Percentiles rank a stretch among this genome's conserved stretches.
These are phyloP conservation scores for Tyria jacobaeae DNA, from an alignment of 2,888 invertebrate genomes.

Conservation along the genomic window DNA sequence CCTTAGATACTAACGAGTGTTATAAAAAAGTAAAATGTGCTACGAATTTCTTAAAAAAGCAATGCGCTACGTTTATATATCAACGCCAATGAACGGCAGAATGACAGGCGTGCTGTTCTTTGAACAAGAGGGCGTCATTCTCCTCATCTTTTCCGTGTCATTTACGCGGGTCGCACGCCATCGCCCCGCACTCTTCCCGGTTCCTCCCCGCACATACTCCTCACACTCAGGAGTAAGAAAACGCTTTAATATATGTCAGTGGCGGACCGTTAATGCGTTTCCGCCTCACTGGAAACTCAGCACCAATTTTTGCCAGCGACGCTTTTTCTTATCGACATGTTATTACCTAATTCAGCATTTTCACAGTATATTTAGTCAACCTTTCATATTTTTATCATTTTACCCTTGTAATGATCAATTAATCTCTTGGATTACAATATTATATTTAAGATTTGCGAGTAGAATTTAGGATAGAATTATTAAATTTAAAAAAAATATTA, in stretches of 20 bases:
- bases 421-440: neutral
- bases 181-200: conserved; percentile 36
- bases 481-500: no score
- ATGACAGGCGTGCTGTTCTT: conserved; percentile 59
- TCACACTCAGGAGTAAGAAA: conserved; percentile 59
- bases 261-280: conserved; percentile 71
- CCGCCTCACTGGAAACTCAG: conserved; percentile 73
- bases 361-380: conserved; percentile 72
- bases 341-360: conserved; percentile 76
- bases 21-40: conserved; percentile 15
- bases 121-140: conserved; percentile 72
- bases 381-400: conserved; percentile 59
- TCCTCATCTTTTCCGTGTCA: conserved; percentile 78
- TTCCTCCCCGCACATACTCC: conserved; percentile 20
- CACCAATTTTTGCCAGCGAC: conserved; percentile 73
- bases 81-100: conserved; percentile 32
- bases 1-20: neutral
- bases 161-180: conserved; percentile 66
- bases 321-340: conserved; percentile 76
- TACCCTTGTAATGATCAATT: conserved; percentile 30
- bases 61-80: conserved; percentile 26
- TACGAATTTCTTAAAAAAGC: conserved; percentile 36
- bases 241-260: conserved; percentile 60
- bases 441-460: neutral
- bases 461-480: no score